These are phyloP conservation scores for Leptosomus discolor DNA, from an alignment of 2,113 vertebrate genomes.

Conservation along the genomic window DNA sequence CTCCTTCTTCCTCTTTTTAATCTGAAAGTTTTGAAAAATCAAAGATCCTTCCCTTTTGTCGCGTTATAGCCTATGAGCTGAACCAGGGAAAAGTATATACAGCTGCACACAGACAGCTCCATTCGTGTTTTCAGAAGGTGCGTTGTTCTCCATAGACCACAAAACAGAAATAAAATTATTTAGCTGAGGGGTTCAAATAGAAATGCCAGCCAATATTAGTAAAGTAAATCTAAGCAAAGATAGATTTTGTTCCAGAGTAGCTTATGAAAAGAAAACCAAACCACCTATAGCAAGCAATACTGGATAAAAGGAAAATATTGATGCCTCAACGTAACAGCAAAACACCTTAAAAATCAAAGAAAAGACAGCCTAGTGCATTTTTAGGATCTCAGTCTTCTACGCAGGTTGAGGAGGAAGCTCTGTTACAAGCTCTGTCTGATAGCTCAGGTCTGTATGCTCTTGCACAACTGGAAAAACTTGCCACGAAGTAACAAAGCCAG, in stretches of 20 bases:
- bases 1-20: neutral
- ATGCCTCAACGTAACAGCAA: neutral
- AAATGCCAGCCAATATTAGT: constrained; percentile 29
- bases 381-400: neutral
- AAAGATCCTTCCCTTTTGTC: neutral
- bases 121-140: neutral
- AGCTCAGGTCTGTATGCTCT: neutral
- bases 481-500: neutral
- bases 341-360: neutral
- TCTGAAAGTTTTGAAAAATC: neutral
- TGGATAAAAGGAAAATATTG: neutral
- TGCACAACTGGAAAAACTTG: neutral
- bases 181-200: constrained; percentile 13
- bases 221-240: constrained; percentile 44
- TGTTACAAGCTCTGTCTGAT: neutral
- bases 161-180: constrained; percentile 22
- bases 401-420: neutral
- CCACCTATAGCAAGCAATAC: neutral
- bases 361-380: neutral
- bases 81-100: neutral
- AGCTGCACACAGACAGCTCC: neutral
- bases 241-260: neutral
- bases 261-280: neutral
- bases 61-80: neutral
- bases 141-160: neutral